Base-by-base conservation (phyloP, 2,888 invertebrate genomes). In the Brassicogethes aeneus region DNA sequence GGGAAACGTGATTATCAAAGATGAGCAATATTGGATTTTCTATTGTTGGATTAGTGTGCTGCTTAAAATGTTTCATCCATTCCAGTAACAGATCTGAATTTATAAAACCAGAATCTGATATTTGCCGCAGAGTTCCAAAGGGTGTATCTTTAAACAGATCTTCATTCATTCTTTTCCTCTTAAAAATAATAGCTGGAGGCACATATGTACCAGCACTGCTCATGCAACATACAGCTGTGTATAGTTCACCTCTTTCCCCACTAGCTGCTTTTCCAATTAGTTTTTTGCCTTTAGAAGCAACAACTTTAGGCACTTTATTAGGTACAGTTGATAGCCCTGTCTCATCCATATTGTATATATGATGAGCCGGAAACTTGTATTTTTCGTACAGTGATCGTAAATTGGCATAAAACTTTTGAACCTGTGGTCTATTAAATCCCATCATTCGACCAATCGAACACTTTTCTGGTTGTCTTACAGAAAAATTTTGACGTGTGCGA, bases 121-220 rank as follows among this genome's bases (percentile, higher is more conserved):
- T n/a, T n/a, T n/a, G n/a, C n/a, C n/a, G n/a, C n/a, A n/a, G n/a
- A n/a, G n/a, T n/a, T n/a, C n/a, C n/a, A n/a, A n/a, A n/a, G n/a
- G n/a, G n/a, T n/a, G n/a, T n/a, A n/a, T n/a, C 23, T n/a, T n/a
- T n/a, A n/a, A n/a, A n/a, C n/a, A n/a, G n/a, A n/a, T n/a, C n/a
- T n/a, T n/a, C n/a, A n/a, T 42, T 42, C 29, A 30, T 34, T n/a
- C 51, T 47, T 34, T 52, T 50, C 23, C 56, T 42, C 13, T 52
- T 52, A 45, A 53, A 56, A 30, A 57, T 57, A 16, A 62, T 40
- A 5, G 51, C 44, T 16, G 60, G 60, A n/a, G n/a, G n/a, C n/a
- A n/a, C n/a, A n/a, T n/a, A n/a, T n/a, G n/a, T n/a, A n/a, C n/a
- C n/a, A n/a, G 44, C 34, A 30, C 56, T 59, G 50, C 46, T 55